phyloP scores from a whole-genome alignment of 2,113 vertebrate genomes.

The Connochaetes taurinus region DNA sequence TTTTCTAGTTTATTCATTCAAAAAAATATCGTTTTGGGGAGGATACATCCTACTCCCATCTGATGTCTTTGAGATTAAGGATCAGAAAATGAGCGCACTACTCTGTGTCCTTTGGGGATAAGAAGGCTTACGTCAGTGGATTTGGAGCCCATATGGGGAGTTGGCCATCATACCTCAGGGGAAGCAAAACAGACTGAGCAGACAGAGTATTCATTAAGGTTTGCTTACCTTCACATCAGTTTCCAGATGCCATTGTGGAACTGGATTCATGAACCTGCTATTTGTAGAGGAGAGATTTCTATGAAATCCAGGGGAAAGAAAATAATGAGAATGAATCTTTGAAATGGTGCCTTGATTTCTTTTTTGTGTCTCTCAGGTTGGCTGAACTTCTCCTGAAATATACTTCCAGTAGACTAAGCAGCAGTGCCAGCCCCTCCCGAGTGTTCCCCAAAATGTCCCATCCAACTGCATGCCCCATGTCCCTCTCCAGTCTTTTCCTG shows the following conservation, averaged over 20 bases:
- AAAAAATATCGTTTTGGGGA: accelerated
- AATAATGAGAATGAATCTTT: not conserved
- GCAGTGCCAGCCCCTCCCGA: not conserved
- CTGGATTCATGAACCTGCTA: not conserved
- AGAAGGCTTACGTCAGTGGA: not conserved
- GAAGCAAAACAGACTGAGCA: not conserved
- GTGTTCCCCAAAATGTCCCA: not conserved
- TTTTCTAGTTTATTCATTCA: not conserved
- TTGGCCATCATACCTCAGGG: not conserved
- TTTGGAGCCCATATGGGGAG: not conserved
- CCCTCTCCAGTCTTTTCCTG: not conserved
- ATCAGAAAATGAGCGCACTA: not conserved
- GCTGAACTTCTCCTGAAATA: not conserved
- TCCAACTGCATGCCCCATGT: too few relatives aligned
- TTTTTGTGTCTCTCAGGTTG: not conserved
- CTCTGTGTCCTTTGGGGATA: not conserved
- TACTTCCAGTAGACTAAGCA: not conserved
- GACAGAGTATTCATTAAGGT: not conserved
- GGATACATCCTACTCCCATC: not conserved
- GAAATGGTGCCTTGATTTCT: not conserved
- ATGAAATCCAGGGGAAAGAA: not conserved
- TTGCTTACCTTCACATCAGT: not conserved
- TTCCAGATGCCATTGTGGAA: not conserved
- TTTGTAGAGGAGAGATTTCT: not conserved
- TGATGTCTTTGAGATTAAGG: not conserved